These are phyloP conservation scores for Conus ventricosus DNA, from an alignment of 1,140 invertebrate species.

Conservation along the genomic window DNA sequence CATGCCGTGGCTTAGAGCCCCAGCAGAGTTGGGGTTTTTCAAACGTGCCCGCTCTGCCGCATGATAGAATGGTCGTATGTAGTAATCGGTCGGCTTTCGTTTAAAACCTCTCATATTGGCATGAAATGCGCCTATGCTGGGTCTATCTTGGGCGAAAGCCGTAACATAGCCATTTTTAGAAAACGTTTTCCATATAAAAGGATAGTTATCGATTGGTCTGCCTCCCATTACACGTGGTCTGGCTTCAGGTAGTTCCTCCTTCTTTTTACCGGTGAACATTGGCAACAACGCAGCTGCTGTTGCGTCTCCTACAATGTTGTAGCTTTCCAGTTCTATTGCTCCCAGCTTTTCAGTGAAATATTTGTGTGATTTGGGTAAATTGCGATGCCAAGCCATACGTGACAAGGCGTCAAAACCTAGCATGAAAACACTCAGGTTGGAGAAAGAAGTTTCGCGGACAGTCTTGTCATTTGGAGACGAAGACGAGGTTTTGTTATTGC, in stretches of 20 bases:
- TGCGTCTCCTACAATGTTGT: constrained; percentile 95
- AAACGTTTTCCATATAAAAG: constrained; percentile 49
- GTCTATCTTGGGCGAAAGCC: constrained; percentile 91
- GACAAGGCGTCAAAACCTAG: constrained; percentile 94
- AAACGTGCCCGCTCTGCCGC: constrained; percentile 75
- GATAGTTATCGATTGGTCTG: too few species aligned
- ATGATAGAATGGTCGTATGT: constrained; percentile 88
- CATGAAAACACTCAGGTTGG: constrained; percentile 86
- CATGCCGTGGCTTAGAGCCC: constrained; percentile 84
- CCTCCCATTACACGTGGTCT: too few species aligned
- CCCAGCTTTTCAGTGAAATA: too few species aligned
- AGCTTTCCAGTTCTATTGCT: constrained; percentile 82
- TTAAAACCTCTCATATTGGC: constrained; percentile 93
- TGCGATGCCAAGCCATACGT: constrained; percentile 88
- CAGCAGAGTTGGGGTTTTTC: constrained; percentile 79
- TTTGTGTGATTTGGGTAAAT: constrained; percentile 79
- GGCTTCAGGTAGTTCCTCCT: constrained; percentile 67
- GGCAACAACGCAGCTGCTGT: constrained; percentile 94
- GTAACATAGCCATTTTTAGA: constrained; percentile 80
- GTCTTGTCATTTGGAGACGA: too few species aligned
- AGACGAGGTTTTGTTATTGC: too few species aligned
- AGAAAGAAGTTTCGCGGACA: neutral
- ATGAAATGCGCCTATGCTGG: constrained; percentile 89
- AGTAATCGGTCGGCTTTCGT: constrained; percentile 90
- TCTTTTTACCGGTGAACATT: constrained; percentile 89